A percentile compares a stretch with the other conserved stretches of the same genome.
phyloP scores from a whole-genome alignment of 1,140 invertebrate species.

The Sycobia sp. region DNA sequence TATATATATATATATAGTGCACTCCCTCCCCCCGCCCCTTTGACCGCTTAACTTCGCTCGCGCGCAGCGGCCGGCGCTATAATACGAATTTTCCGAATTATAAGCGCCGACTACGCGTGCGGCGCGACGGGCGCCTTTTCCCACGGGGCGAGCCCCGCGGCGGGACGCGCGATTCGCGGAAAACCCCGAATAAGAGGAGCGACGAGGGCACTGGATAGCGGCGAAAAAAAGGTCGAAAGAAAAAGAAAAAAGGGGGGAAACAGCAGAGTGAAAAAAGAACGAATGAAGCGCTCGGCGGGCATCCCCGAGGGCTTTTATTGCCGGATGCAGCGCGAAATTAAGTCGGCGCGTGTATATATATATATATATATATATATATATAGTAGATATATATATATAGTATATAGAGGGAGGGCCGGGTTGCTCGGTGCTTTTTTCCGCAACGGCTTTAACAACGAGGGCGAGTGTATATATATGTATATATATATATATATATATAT shows the following conservation, averaged over 20 bases:
- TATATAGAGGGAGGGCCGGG: too few species aligned
- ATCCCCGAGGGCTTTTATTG: conserved; percentile 32
- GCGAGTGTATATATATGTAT: too few species aligned
- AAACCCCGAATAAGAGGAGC: conserved; percentile 10
- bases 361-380: too few species aligned
- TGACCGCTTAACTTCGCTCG: background rate
- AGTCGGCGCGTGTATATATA: conserved; percentile 10
- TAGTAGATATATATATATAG: too few species aligned
- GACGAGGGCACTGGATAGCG: background rate
- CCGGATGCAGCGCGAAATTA: conserved; percentile 29
- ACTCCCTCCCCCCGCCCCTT: background rate
- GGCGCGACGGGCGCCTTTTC: background rate
- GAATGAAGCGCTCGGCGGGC: conserved; percentile 8
- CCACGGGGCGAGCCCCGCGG: background rate
- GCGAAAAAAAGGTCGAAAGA: too few species aligned
- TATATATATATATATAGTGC: too few species aligned
- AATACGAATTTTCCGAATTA: conserved; percentile 15
- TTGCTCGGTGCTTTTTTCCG: conserved; percentile 1
- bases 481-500: too few species aligned
- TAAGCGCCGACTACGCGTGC: too few species aligned
- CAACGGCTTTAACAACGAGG: too few species aligned
- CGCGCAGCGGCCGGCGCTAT: background rate
- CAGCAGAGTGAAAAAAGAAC: too few species aligned
- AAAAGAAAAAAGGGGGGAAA: too few species aligned
- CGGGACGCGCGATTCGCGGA: conserved; percentile 1